A percentile compares a stretch with the other conserved stretches of the same genome.
Conservation (phyloP, 2,113 vertebrate genomes). For the Cryptomyrus ogoouensis region DNA sequence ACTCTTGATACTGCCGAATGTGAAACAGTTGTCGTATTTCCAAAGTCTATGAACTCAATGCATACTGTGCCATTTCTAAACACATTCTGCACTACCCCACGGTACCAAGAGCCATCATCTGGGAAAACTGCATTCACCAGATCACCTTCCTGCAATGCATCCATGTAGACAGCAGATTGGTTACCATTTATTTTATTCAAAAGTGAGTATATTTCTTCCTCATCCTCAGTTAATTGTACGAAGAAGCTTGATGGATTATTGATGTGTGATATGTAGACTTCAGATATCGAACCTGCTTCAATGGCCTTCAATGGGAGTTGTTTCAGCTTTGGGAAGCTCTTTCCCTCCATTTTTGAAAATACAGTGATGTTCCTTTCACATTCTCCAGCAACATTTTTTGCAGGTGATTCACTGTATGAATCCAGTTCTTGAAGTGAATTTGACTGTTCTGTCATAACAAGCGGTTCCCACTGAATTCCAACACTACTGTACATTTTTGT, state of each 20-base stretch:
- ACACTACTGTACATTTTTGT: slow-evolving; percentile 16
- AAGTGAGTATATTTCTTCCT: slow-evolving; percentile 62
- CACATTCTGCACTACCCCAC: slow-evolving; percentile 68
- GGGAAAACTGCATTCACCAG: slow-evolving; percentile 73
- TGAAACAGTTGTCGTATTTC: slow-evolving; percentile 66
- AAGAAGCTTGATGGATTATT: slow-evolving; percentile 75
- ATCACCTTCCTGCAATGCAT: slow-evolving; percentile 60
- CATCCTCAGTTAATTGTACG: slow-evolving; percentile 70
- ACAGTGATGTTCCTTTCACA: neutral
- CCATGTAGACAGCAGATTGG: slow-evolving; percentile 29
- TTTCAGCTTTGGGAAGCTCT: slow-evolving; percentile 46
- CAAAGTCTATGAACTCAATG: slow-evolving; percentile 86
- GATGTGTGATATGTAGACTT: slow-evolving; percentile 73
- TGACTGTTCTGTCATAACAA: neutral
- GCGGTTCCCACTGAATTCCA: slow-evolving; percentile 12
- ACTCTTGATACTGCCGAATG: slow-evolving; percentile 56
- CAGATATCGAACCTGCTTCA: slow-evolving; percentile 56
- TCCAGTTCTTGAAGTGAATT: neutral
- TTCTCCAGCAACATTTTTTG: neutral
- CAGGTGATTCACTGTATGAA: neutral
- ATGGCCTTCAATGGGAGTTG: slow-evolving; percentile 61
- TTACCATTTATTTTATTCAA: slow-evolving; percentile 67
- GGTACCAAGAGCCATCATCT: slow-evolving; percentile 76
- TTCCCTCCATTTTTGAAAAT: slow-evolving; percentile 11
- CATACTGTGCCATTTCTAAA: slow-evolving; percentile 35